phyloP scores from a whole-genome alignment of 23 tunicate species.

The Oikopleura vanhoeffeni region DNA sequence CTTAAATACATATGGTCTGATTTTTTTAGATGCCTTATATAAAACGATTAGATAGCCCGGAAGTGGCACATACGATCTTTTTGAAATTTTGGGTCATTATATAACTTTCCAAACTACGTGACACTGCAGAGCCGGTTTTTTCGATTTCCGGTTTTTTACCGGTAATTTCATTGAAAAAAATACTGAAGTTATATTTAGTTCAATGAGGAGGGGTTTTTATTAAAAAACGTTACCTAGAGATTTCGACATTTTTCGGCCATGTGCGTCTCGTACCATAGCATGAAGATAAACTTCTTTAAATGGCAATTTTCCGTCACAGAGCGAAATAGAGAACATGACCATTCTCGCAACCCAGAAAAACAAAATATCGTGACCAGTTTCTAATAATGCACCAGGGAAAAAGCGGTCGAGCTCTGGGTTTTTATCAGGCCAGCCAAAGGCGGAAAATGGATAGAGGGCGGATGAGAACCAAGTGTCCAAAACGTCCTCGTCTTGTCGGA shows the following conservation, averaged over 20 bases:
- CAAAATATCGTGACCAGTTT: slow-evolving; percentile 87
- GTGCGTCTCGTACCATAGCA: slow-evolving; percentile 98
- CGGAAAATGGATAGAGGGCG: slow-evolving; percentile 71
- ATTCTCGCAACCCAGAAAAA: slow-evolving; percentile 98
- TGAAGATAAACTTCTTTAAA: slow-evolving; percentile 73
- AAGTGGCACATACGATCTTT: too few relatives aligned
- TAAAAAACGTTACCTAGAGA: too few relatives aligned
- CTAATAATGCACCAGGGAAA: slow-evolving; percentile 67
- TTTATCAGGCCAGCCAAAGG: slow-evolving; percentile 90
- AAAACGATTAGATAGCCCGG: too few relatives aligned
- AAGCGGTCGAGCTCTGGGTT: slow-evolving; percentile 38
- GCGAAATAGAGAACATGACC: slow-evolving; percentile 53
- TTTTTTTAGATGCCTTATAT: too few relatives aligned
- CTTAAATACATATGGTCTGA: too few relatives aligned
- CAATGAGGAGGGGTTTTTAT: too few relatives aligned
- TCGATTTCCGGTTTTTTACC: too few relatives aligned
- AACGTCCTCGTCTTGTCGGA: slow-evolving; percentile 65
- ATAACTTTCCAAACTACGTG: too few relatives aligned
- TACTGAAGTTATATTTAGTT: too few relatives aligned
- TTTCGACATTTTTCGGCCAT: slow-evolving; percentile 91
- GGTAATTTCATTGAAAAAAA: too few relatives aligned
- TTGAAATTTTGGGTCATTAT: too few relatives aligned
- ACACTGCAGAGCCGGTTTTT: too few relatives aligned
- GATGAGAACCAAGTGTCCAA: slow-evolving; percentile 93
- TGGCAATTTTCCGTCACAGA: slow-evolving; percentile 50